Conservation (phyloP, 2,797 vertebrate genomes). For the Mionectes olivaceus region DNA sequence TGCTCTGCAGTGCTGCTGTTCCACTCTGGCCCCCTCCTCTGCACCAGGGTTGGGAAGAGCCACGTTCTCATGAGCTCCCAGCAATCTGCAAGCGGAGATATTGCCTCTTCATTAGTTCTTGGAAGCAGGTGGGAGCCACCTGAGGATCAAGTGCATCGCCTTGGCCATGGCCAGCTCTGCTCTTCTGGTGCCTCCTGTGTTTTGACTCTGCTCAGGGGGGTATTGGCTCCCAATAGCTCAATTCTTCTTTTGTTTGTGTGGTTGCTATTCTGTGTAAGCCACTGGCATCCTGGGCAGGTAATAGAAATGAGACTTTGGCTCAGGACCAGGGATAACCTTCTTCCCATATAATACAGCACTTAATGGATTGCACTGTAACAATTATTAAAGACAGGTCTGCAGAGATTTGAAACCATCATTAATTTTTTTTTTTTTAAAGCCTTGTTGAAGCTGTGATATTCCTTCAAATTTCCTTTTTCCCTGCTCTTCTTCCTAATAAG, state of each 20-base stretch:
- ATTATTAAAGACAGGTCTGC: constrained; percentile 27
- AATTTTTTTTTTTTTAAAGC: background rate
- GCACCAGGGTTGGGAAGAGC: background rate
- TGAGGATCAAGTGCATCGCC: fast-evolving
- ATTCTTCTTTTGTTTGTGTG: background rate
- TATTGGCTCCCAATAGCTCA: background rate
- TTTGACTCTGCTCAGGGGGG: background rate
- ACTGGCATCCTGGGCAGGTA: background rate
- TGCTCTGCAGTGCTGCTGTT: background rate
- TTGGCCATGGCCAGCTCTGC: background rate
- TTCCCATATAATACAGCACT: constrained; percentile 7
- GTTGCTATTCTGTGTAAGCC: background rate
- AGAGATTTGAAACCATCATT: background rate
- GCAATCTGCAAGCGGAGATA: background rate
- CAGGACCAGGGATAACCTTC: background rate
- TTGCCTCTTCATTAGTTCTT: background rate
- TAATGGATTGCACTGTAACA: constrained; percentile 13
- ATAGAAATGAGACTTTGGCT: constrained; percentile 17
- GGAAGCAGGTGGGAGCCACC: background rate
- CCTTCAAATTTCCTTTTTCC: background rate
- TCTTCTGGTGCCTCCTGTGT: background rate
- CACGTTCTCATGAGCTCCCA: background rate
- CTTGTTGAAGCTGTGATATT: background rate
- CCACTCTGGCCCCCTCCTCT: background rate
- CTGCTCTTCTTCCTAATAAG: background rate